phyloP scores from a whole-genome alignment of 2,113 vertebrate species.

The Nesoenas mayeri region DNA sequence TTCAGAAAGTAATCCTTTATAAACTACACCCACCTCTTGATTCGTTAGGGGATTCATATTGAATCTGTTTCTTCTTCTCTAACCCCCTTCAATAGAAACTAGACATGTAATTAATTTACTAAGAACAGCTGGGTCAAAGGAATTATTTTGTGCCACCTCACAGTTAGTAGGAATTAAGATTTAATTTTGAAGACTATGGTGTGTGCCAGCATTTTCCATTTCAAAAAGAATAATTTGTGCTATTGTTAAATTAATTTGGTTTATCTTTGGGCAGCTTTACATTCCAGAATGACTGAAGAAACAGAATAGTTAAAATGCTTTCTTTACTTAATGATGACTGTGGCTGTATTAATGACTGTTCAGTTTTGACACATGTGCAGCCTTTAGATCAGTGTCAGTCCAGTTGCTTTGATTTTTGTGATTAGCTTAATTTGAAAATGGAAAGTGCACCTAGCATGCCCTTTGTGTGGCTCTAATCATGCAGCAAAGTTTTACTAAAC shows the following conservation, averaged over 20 bases:
- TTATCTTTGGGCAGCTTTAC: slow-evolving; percentile 28
- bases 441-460: not conserved
- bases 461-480: not conserved
- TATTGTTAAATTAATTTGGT: slow-evolving; percentile 36
- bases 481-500: not conserved
- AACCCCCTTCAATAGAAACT: not conserved
- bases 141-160: slow-evolving; percentile 22
- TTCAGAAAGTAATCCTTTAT: not conserved
- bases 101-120: slow-evolving; percentile 30
- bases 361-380: not conserved
- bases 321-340: not conserved
- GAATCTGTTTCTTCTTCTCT: not conserved
- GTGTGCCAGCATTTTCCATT: slow-evolving; percentile 25
- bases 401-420: not conserved
- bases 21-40: not conserved
- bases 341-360: not conserved
- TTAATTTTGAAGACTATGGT: slow-evolving; percentile 28
- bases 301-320: not conserved
- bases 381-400: not conserved
- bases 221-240: slow-evolving; percentile 35
- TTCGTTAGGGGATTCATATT: not conserved
- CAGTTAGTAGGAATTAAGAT: slow-evolving; percentile 14
- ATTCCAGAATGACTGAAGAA: not conserved
- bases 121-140: slow-evolving; percentile 21
- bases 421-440: not conserved